Base-by-base conservation (phyloP, 2,797 vertebrate species). In the Falco biarmicus region DNA sequence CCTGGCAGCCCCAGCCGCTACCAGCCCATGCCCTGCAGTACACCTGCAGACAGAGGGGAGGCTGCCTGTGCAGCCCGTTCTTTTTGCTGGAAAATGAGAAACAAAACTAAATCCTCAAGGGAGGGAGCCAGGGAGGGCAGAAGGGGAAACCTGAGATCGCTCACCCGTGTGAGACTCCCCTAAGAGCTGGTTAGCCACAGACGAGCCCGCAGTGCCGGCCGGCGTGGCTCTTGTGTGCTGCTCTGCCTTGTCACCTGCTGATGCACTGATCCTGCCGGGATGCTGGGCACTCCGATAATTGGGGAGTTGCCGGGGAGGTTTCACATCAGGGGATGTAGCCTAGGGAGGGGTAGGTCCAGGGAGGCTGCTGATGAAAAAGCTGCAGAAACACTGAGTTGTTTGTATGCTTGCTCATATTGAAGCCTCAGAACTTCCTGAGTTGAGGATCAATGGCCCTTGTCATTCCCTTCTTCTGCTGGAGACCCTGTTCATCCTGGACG, bases 241-340 rank as follows among this genome's bases (percentile, higher is more conserved):
- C 43, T 32, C 34, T 39, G 45, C 68, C 31, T 34, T 15, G 0
- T 65, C 25, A 28, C 25, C 20, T 34, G 51, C 32, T 3, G 1
- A 37, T 3, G 1, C n/a, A 6, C 1, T 1, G 43, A 41, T 37
- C 37, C 37, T 18, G 15, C 7, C 2, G 41, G 25, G 7, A 64
- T 4, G 10, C 12, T 1, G 2, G 69, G 48, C 1, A 0, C 17
- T 47, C 3, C 0, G 19, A 24, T 80, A 47, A 29, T 7, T 66
- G 64, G 5, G 41, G 75, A 57, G 28, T 12, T 70, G 70, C n/a
- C 34, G 56, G 51, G 51, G 63, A 47, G 45, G 68, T 26, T 26
- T 32, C 51, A 20, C 32, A 12, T 57, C 31, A 17, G 17, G 34
- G 68, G 19, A 25, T 5, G 15, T 37, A 43, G 31, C 48, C n/a